phyloP scores from a whole-genome alignment of 1,140 invertebrate species.

The Oedothorax gibbosus region DNA sequence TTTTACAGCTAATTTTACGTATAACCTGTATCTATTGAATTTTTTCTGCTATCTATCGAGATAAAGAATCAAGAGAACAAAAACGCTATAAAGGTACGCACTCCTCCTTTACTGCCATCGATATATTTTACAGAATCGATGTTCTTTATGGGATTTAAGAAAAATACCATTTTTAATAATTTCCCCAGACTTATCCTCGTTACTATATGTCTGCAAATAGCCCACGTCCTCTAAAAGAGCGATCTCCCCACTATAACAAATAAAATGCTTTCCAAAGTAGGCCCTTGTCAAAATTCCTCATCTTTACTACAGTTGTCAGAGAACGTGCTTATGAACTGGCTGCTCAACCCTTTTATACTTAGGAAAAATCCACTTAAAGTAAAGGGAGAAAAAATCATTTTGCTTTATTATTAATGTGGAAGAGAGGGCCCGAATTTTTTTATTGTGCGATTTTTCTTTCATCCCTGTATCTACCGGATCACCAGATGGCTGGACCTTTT shows the following conservation, averaged over 20 bases:
- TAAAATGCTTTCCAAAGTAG: conserved; percentile 49
- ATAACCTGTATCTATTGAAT: no score
- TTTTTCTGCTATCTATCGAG: no score
- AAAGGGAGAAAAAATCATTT: conserved; percentile 55
- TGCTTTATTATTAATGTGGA: conserved; percentile 60
- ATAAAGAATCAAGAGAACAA: no score
- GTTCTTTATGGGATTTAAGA: no score
- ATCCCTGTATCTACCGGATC: conserved; percentile 52
- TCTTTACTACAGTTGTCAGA: conserved; percentile 58
- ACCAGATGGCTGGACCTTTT: conserved; percentile 54
- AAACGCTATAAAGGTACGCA: no score
- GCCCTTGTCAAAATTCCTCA: conserved; percentile 57
- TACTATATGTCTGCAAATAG: conserved; percentile 27
- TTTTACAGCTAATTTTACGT: no score
- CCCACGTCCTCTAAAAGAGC: conserved; percentile 48
- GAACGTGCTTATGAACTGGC: conserved; percentile 56
- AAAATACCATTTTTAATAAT: not conserved
- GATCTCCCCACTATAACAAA: conserved; percentile 46
- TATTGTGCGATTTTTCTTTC: conserved; percentile 38
- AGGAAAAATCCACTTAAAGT: conserved; percentile 55
- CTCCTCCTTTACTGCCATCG: no score
- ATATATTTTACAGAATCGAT: no score
- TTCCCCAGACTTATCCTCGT: not conserved
- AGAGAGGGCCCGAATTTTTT: conserved; percentile 40
- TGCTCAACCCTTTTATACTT: conserved; percentile 31